Evolutionary conservation across 2,797 vertebrate species (phyloP).

Genomic region (Chelmon rostratus): DNA sequence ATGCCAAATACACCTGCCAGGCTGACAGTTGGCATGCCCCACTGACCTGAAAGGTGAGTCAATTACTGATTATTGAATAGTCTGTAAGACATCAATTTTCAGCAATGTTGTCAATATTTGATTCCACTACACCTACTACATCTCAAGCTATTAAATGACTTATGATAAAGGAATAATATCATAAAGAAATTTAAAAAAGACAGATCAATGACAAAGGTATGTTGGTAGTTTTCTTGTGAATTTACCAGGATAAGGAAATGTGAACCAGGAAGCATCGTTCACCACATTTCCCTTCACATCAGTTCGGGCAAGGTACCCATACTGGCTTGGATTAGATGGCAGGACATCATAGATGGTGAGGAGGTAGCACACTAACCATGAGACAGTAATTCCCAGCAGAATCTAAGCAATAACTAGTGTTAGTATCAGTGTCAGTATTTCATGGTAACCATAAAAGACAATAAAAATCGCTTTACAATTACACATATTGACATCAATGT

Average conservation of each 20-base stretch:
- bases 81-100: background rate
- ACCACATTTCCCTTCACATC: conserved; percentile 89
- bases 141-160: background rate
- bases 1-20: conserved; percentile 93
- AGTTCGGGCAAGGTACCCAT: conserved; percentile 91
- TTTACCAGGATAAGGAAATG: conserved; percentile 94
- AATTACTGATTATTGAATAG: background rate
- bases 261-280: conserved; percentile 91
- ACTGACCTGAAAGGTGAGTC: conserved; percentile 87
- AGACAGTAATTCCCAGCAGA: conserved; percentile 90
- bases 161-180: background rate
- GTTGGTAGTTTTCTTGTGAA: background rate
- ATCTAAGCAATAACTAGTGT: conserved; percentile 84
- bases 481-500: background rate
- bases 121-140: background rate
- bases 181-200: background rate
- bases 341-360: conserved; percentile 90
- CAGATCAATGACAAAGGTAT: background rate
- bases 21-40: conserved; percentile 92
- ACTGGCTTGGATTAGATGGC: conserved; percentile 82
- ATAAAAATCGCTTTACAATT: background rate
- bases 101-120: background rate
- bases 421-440: conserved; percentile 21
- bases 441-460: background rate
- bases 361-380: conserved; percentile 92